Evolutionary conservation across 23 tunicate genomes (phyloP), one percentile per base, ranked within the genome.

Genomic region (Styela plicata): DNA sequence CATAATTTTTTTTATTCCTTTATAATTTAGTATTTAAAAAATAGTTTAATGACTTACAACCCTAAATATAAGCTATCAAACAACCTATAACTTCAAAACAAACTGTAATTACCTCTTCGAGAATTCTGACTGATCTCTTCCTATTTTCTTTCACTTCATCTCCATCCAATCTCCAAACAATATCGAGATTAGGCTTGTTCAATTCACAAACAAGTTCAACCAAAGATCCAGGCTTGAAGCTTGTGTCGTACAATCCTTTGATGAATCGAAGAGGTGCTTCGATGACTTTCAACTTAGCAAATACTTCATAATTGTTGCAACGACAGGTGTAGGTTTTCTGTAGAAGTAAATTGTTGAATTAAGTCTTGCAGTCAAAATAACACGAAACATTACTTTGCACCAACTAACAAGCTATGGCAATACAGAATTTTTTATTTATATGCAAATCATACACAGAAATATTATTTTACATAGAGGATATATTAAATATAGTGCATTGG

Each of bases 231-330:
- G 97, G 97, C 36, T 91, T 89, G 82, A 86, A 82, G 52, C 84
- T 89, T 34, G 83, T 74, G 63, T 91, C 89, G 83, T 89, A 91
- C 17, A 91, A 74, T 29, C 83, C 84, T 17, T 70, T 69, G 26
- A 36, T 64, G 31, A 91, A 91, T 24, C 97, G 87, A 28, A 91
- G 69, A 21, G 87, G 90, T 28, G 97, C 97, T 71, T 91, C 97
- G 24, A 80, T 86, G 32, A 91, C 85, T 17, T 68, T 71, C 30
- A 91, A 79, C 22, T 63, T 86, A 5, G 97, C 87, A 35, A 65
- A 69, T 16, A 78, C 27, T 78, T 91, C 90, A 32, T 82, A 69
- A 0, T 84, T 86, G 22, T 67, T 73, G 63, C 86, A 83, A 2
- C 86, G 97, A 79, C 97, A 91, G 3, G 90, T 64, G 70, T 86